These are phyloP conservation scores for Alligator sinensis DNA, from an alignment of 2,113 vertebrate species.

Conservation along the genomic window DNA sequence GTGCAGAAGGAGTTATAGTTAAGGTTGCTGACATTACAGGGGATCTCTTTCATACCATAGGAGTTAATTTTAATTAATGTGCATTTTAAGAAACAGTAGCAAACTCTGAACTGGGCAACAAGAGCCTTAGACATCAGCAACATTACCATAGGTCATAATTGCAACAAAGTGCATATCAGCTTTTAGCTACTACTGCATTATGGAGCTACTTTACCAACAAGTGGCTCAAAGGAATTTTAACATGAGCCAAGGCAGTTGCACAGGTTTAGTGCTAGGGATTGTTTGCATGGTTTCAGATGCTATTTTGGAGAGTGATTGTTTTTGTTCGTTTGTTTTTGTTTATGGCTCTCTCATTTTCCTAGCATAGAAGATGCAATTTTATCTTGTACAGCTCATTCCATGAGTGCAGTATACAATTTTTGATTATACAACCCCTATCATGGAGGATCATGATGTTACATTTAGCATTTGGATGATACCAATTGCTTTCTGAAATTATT, in stretches of 20 bases:
- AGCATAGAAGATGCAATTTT: not conserved
- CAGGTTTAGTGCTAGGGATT: not conserved
- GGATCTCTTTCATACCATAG: not conserved
- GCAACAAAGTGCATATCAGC: not conserved
- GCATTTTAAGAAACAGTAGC: not conserved
- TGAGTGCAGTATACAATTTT: not conserved
- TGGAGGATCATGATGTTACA: not conserved
- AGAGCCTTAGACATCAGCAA: not conserved
- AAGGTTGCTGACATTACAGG: not conserved
- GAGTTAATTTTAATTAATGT: not conserved
- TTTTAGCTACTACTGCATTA: not conserved
- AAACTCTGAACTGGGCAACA: not conserved
- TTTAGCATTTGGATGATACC: not conserved
- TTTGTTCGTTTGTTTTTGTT: not conserved
- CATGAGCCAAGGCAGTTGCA: not conserved
- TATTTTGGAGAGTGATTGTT: not conserved
- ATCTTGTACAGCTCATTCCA: not conserved
- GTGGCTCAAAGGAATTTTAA: not conserved
- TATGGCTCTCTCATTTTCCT: not conserved
- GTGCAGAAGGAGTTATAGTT: not conserved
- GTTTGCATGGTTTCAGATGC: not conserved
- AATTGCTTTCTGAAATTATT: not conserved
- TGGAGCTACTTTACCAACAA: not conserved
- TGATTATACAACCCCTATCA: not conserved
- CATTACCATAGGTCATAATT: not conserved